phyloP scores from a whole-genome alignment of 2,797 vertebrate species.

The Myotis findleyi region DNA sequence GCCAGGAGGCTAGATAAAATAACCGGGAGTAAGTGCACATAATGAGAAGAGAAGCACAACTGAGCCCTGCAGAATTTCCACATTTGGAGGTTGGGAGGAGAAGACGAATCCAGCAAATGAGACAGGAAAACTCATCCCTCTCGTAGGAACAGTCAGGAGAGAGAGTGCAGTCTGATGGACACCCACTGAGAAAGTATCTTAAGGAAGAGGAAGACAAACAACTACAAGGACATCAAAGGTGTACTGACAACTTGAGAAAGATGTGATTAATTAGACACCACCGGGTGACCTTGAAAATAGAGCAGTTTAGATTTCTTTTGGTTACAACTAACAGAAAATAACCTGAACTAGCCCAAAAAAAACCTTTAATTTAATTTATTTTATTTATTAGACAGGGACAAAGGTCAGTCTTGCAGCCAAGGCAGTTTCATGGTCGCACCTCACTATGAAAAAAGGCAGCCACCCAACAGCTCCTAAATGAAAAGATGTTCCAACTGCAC shows the following conservation, averaged over 20 bases:
- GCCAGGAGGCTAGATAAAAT: neutral
- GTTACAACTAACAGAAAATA: neutral
- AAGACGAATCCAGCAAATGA: neutral
- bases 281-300: neutral
- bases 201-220: neutral
- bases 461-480: neutral
- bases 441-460: neutral
- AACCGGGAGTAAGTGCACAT: neutral
- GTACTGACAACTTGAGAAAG: neutral
- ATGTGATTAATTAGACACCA: neutral
- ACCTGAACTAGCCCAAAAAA: neutral
- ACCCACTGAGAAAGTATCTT: neutral
- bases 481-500: neutral
- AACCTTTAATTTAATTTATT: neutral
- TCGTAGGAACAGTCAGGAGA: neutral
- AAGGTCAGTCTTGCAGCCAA: neutral
- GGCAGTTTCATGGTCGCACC: neutral
- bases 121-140: neutral
- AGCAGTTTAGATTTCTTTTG: neutral
- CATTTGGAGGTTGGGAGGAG: neutral
- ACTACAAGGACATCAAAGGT: neutral
- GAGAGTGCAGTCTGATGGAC: neutral
- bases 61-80: neutral
- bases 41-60: neutral
- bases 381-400: neutral